Base-by-base conservation (phyloP, 1,140 invertebrate genomes). In the Cotesia vestalis region DNA sequence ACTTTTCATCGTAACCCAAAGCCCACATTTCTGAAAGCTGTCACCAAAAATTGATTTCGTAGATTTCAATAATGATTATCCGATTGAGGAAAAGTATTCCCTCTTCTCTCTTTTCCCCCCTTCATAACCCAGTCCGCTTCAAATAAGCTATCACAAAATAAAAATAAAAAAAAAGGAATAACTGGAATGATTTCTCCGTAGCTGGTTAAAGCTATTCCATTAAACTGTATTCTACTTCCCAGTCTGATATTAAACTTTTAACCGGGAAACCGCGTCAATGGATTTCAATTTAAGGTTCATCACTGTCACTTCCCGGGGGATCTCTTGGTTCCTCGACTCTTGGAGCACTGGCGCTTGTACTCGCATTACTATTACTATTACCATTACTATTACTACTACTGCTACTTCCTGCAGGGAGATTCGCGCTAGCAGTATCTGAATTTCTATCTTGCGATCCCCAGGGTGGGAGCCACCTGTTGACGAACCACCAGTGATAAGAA, bases 401-500 rank as follows among this genome's bases (percentile, higher is more conserved):
- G 5, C 5, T 46, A 5, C 6, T 46, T 46, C 40, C 40, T 46
- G 6, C 40, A 46, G 40, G 11, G 40, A 6, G 6, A 46, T 2
- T 11, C 6, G 40, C 40, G 11, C 40, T 46, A 11, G 40, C 57
- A 4, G 55, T 27, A 4, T 79, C 81, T 46, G 73, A 67, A 36
- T 78, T 78, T 66, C 81, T 83, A 6, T 84, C 82, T 17, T 82
- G 79, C 9, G 80, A 71, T 14, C 78, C 78, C 81, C 84, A 83
- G 9, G 78, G 71, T 5, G 82, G 79, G 4, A 85, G 61, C 82
- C 82, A 86, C 40, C 83, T 83, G 59, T 86, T 83, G 0, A 84
- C 78, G 20, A 84, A 82, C 82, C 83, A 84, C 84, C 84, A 86
- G 60, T 85, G 80, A 63, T 83, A 76, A 0, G 79, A 79, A 11